Evolutionary conservation across 2,797 vertebrate species (phyloP).

Genomic region (Staurois parvus): DNA sequence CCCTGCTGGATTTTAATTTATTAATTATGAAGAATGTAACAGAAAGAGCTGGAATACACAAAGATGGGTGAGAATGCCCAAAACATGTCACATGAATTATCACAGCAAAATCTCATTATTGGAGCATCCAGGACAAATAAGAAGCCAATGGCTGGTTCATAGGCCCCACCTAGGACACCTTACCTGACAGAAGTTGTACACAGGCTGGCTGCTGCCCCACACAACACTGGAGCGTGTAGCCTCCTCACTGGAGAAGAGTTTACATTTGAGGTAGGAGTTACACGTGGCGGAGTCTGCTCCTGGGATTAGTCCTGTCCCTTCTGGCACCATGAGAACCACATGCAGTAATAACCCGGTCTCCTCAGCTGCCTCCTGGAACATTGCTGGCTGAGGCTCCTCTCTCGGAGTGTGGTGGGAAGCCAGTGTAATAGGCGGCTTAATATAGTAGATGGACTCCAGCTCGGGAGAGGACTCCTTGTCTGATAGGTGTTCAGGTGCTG

Average conservation of each 20-base stretch:
- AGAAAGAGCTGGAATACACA: no score
- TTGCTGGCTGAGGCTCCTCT: neutral
- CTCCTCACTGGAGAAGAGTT: slow-evolving; percentile 88
- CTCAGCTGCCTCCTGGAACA: slow-evolving; percentile 65
- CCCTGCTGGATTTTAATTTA: no score
- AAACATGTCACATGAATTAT: no score
- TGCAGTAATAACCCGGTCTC: slow-evolving; percentile 80
- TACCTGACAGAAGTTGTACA: slow-evolving; percentile 91
- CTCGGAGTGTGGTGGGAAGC: slow-evolving; percentile 6
- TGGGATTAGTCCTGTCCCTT: slow-evolving; percentile 84
- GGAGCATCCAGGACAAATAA: no score
- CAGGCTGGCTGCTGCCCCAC: slow-evolving; percentile 86
- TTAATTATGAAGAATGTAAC: no score
- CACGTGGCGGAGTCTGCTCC: slow-evolving; percentile 71
- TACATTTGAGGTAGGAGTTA: slow-evolving; percentile 91
- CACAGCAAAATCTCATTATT: no score
- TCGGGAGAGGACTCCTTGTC: neutral
- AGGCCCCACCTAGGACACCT: slow-evolving; percentile 32
- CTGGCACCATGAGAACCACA: slow-evolving; percentile 88
- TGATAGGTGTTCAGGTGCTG: slow-evolving; percentile 44
- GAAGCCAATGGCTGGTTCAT: no score
- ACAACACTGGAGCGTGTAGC: slow-evolving; percentile 80
- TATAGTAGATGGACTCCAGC: neutral
- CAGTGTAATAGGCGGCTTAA: neutral
- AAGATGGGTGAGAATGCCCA: no score